phyloP scores from a whole-genome alignment of 2,888 invertebrate genomes.

The Clusia tigrina region DNA sequence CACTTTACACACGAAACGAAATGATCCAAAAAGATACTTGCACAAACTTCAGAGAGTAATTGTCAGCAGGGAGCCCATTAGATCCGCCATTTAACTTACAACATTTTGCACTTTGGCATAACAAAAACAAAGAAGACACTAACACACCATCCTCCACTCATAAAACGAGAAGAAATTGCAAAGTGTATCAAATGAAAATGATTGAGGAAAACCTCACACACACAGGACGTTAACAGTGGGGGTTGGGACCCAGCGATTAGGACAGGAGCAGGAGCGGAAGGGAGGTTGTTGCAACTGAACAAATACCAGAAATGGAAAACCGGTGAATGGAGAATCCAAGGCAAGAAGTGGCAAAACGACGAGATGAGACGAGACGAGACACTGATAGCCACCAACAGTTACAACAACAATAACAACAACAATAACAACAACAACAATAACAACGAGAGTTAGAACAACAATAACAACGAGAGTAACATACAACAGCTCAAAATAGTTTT shows the following conservation, averaged over 20 bases:
- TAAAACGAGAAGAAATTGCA: conserved; percentile 35
- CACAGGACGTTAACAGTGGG: neutral
- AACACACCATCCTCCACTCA: conserved; percentile 14
- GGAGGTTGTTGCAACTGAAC: conserved; percentile 40
- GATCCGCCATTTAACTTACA: conserved; percentile 60
- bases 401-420: neutral
- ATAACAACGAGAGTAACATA: neutral
- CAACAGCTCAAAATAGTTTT: conserved; percentile 15
- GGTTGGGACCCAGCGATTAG: conserved; percentile 13
- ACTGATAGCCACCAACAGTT: conserved; percentile 7
- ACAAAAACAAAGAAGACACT: conserved; percentile 31
- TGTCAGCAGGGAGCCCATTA: conserved; percentile 50
- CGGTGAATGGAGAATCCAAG: conserved; percentile 9
- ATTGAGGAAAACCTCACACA: conserved; percentile 25
- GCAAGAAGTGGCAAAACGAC: conserved; percentile 5
- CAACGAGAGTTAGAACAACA: neutral
- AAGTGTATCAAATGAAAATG: conserved; percentile 46
- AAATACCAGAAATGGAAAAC: conserved; percentile 33
- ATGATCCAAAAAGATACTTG: too few species aligned
- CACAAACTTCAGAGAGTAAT: conserved; percentile 18
- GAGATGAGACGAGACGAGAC: neutral
- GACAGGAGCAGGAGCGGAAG: conserved; percentile 22
- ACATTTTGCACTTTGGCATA: conserved; percentile 56
- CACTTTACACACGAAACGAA: too few species aligned
- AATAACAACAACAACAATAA: conserved; percentile 11